Evolutionary conservation across 2,888 invertebrate species (phyloP).

Genomic region (Phoronis australis): DNA sequence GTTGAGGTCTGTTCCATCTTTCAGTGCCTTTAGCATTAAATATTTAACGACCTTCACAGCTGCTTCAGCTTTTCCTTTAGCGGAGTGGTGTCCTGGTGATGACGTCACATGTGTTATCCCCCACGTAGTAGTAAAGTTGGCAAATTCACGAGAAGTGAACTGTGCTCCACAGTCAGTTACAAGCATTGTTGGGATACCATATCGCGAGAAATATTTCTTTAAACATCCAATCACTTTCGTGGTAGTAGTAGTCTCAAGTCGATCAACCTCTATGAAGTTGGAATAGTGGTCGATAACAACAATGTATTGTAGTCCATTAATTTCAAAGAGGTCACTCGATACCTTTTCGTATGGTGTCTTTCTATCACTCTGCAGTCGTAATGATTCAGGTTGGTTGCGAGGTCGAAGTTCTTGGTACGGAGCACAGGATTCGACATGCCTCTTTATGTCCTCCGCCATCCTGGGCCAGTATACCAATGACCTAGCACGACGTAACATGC

Average conservation of each 20-base stretch:
- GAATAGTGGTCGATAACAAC: neutral
- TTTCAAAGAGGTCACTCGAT: neutral
- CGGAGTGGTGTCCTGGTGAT: too few species aligned
- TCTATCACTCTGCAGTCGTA: neutral
- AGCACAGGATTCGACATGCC: neutral
- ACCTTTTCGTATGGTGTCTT: neutral
- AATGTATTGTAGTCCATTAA: neutral
- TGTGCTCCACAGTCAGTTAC: neutral
- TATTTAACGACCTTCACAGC: conserved; percentile 14
- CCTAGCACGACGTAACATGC: conserved; percentile 11
- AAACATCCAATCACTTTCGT: neutral
- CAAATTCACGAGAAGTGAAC: too few species aligned
- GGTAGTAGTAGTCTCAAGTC: neutral
- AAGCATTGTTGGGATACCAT: neutral
- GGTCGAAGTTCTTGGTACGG: neutral
- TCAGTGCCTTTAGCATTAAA: too few species aligned
- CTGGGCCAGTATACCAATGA: neutral
- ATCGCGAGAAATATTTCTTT: neutral
- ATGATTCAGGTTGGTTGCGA: neutral
- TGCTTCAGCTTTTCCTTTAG: too few species aligned
- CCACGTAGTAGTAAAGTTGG: too few species aligned
- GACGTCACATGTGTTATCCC: too few species aligned
- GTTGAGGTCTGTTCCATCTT: conserved; percentile 9
- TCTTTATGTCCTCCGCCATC: neutral
- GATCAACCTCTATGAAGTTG: neutral